These are phyloP conservation scores for Sarcophilus harrisii DNA, from an alignment of 2,797 vertebrate species.

Conservation along the genomic window DNA sequence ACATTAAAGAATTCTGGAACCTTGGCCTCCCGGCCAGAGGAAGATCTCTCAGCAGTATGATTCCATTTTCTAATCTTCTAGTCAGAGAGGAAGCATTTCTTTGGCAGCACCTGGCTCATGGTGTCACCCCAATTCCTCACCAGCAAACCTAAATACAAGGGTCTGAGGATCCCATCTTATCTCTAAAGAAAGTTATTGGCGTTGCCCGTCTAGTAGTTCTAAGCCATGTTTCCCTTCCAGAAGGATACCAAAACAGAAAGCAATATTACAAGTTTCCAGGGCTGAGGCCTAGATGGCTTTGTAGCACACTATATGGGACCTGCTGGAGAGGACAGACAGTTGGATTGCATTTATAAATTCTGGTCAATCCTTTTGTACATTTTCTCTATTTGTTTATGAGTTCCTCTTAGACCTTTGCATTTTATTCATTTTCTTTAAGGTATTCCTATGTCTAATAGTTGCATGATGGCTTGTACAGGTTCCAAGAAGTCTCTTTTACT, in stretches of 20 bases:
- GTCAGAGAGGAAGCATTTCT: not conserved
- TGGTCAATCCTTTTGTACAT: not conserved
- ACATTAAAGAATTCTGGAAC: not conserved
- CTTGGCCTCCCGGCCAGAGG: not conserved
- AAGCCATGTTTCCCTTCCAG: not conserved
- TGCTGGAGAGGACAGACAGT: not conserved
- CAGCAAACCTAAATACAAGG: not conserved
- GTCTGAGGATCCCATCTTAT: not conserved
- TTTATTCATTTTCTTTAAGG: not conserved
- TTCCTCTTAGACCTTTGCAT: not conserved
- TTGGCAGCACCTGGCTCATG: not conserved
- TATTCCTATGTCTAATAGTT: not conserved
- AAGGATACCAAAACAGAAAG: not conserved
- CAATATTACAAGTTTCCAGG: not conserved
- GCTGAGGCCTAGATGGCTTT: not conserved
- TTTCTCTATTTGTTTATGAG: not conserved
- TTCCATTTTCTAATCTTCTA: not conserved
- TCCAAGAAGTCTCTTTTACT: not conserved
- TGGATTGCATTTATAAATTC: not conserved
- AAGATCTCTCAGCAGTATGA: not conserved
- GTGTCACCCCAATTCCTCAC: not conserved
- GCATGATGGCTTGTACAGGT: not conserved
- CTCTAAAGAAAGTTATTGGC: not conserved
- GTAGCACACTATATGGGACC: not conserved
- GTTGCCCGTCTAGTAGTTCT: not conserved